Evolutionary conservation across 64 coral and sea anemone species (phyloP).

Genomic region (Montipora foliosa): DNA sequence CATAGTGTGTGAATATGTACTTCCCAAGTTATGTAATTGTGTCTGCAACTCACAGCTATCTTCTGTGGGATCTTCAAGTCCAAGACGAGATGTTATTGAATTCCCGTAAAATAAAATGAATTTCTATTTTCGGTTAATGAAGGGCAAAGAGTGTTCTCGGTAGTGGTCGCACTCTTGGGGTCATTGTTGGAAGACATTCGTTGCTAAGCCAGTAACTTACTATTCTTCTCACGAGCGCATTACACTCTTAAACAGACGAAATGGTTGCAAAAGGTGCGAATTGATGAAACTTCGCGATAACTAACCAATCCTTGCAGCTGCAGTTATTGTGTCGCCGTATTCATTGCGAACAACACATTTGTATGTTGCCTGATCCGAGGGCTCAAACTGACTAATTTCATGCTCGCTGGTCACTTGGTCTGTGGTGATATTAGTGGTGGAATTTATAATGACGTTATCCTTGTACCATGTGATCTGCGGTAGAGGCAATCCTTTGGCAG

Average conservation of each 20-base stretch:
- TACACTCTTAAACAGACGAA: too few species aligned
- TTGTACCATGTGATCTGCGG: slow-evolving; percentile 48
- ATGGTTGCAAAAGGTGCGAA: neutral
- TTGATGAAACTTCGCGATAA: neutral
- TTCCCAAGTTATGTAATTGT: too few species aligned
- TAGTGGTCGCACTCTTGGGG: too few species aligned
- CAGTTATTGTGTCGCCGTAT: neutral
- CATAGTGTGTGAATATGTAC: too few species aligned
- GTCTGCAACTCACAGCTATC: too few species aligned
- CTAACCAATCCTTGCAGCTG: slow-evolving; percentile 4
- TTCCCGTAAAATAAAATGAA: too few species aligned
- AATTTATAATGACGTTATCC: neutral
- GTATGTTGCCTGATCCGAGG: neutral
- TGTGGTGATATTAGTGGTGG: neutral
- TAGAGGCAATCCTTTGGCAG: slow-evolving; percentile 26
- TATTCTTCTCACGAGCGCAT: too few species aligned
- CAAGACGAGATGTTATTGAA: too few species aligned
- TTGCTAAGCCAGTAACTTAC: neutral
- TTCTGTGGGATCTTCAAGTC: too few species aligned
- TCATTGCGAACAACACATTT: slow-evolving; percentile 26
- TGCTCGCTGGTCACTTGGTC: slow-evolving; percentile 7
- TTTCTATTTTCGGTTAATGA: too few species aligned
- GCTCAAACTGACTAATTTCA: slow-evolving; percentile 14
- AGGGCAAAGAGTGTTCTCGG: too few species aligned
- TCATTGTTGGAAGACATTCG: too few species aligned